A percentile compares a stretch with the other conserved stretches of the same genome.
These are phyloP conservation scores for Oikopleura vanhoeffeni DNA, from an alignment of 23 tunicate species.

Conservation along the genomic window DNA sequence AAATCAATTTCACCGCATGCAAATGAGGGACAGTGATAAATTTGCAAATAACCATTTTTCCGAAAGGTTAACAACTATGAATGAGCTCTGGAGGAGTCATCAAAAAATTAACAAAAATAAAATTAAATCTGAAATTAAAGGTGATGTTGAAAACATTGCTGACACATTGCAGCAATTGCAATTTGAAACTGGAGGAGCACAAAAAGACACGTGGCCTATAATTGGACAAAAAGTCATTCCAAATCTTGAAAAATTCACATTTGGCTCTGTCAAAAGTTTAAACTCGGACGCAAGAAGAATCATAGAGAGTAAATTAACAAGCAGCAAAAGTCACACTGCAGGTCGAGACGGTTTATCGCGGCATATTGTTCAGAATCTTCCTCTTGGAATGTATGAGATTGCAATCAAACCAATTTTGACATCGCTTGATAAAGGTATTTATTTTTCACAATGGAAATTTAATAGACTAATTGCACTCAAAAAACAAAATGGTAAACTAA, in stretches of 20 bases:
- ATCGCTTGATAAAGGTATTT: neutral
- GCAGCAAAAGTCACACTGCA: neutral
- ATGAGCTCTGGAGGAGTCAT: neutral
- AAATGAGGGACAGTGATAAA: neutral
- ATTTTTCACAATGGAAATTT: neutral
- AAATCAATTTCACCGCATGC: neutral
- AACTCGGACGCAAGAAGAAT: too few relatives aligned
- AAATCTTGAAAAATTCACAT: neutral
- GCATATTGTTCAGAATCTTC: neutral
- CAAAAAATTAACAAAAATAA: neutral
- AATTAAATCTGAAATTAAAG: neutral
- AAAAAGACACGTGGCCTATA: neutral
- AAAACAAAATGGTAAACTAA: neutral
- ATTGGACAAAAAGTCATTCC: neutral
- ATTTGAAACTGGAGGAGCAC: neutral
- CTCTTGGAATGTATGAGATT: neutral
- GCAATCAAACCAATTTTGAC: neutral
- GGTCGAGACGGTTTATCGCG: neutral
- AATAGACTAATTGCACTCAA: neutral
- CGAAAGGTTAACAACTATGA: neutral
- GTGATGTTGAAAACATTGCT: neutral
- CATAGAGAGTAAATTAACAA: neutral
- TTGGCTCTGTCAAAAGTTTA: too few relatives aligned
- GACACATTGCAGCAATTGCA: neutral
- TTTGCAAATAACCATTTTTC: neutral